Evolutionary conservation across 2,797 vertebrate genomes (phyloP).

Genomic region (Tragelaphus eurycerus): DNA sequence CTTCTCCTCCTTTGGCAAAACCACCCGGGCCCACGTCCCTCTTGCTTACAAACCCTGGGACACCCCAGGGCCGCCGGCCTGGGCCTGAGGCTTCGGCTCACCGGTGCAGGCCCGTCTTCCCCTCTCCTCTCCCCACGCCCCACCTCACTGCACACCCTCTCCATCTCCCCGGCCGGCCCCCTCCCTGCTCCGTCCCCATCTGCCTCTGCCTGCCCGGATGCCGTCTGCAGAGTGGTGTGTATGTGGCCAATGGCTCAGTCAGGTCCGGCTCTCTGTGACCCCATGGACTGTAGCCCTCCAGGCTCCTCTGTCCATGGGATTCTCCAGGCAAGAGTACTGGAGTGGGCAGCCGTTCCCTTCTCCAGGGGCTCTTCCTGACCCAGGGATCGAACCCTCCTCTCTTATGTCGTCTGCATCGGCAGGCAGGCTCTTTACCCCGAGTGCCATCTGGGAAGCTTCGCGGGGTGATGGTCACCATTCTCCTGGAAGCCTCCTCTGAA

Average conservation of each 20-base stretch:
- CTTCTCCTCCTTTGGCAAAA: background rate
- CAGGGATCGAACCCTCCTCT: accelerated
- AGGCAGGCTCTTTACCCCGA: background rate
- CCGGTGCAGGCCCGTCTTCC: accelerated
- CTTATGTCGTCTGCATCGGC: background rate
- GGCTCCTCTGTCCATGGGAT: background rate
- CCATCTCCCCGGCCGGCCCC: too few species aligned
- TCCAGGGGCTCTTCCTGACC: background rate
- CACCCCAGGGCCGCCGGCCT: background rate
- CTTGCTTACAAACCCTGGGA: background rate
- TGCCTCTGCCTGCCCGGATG: background rate
- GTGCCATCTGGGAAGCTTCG: background rate
- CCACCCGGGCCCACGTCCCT: accelerated
- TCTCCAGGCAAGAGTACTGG: background rate
- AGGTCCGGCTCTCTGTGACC: background rate
- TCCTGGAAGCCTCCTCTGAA: background rate
- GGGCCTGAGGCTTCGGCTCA: too few species aligned
- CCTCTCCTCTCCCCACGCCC: accelerated
- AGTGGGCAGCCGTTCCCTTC: background rate
- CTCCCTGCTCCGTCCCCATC: background rate
- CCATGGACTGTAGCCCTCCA: background rate
- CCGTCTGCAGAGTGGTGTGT: background rate
- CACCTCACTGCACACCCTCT: accelerated
- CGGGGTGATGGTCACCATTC: background rate
- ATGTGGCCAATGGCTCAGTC: background rate